Evolutionary conservation across 2,888 invertebrate genomes (phyloP), one percentile per base, ranked within the genome.

Genomic region (Rotaria magnacalcarata): DNA sequence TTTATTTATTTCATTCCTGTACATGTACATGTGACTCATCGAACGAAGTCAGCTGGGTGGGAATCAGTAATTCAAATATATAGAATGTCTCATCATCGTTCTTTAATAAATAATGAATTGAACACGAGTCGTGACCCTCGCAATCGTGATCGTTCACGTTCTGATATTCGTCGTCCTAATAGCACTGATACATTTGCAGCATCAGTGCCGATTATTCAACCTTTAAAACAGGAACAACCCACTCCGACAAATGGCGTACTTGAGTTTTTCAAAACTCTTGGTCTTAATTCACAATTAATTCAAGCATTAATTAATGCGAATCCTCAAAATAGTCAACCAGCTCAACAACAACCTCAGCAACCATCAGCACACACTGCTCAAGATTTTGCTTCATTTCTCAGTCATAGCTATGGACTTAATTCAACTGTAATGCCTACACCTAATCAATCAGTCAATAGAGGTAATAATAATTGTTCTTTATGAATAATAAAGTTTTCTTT

Each of bases 251-350:
- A 14, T 67, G 27, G 16, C 16, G 34, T 34, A 5, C 5, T 67
- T 16, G 67, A 67, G 1, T 67, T 67, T 67, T 67, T 67, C 11
- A 67, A 67, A 67, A 67, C 67, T 14, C 27, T 67, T 14, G 67
- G 67, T 34, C 11, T 67, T 67, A 67, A 67, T 67, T 67, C 67
- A 67, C 67, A 67, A 34, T 67, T 67, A 67, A 67, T 67, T 67
- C 67, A 67, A 16, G 67, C 67, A 34, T 67, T 67, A 19, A 34
- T 67, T 34, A 67, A 67, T 19, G 67, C 67, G 3, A 67, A 67
- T 67, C 67, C 67, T 34, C 67, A 27, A 67, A 27, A 27, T 10
- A 67, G 34, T 11, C 34, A 67, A 67, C 67, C 34, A 67, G 16
- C 16, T 67, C 52, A 52, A 52, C 52, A 52, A 56, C 56, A 67